Conservation (phyloP, 1,140 invertebrate genomes). For the Procambarus clarkii region DNA sequence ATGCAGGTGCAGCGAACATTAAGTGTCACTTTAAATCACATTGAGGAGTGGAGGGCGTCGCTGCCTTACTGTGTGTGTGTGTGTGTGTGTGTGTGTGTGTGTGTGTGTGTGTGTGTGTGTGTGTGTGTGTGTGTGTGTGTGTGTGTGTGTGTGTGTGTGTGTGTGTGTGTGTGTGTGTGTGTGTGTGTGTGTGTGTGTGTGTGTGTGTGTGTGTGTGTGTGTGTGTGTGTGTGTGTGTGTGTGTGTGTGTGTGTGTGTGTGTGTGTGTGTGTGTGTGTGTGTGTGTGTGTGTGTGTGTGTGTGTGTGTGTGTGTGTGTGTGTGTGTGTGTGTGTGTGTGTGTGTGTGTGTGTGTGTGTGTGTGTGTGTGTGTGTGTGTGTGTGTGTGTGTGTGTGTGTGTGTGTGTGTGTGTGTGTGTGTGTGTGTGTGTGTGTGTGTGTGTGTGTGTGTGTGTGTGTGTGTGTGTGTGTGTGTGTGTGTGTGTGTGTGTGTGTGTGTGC, state of each 20-base stretch:
- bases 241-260: constrained; percentile 20
- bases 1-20: too few species aligned
- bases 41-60: too few species aligned
- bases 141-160: neutral
- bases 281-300: constrained; percentile 16
- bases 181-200: too few species aligned
- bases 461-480: too few species aligned
- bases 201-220: neutral
- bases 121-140: constrained; percentile 20
- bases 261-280: constrained; percentile 20
- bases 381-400: too few species aligned
- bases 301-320: constrained; percentile 17
- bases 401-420: too few species aligned
- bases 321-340: constrained; percentile 17
- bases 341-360: constrained; percentile 17
- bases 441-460: too few species aligned
- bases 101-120: constrained; percentile 14
- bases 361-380: neutral
- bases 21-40: too few species aligned
- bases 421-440: too few species aligned
- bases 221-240: constrained; percentile 15
- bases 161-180: neutral
- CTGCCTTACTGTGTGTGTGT: neutral
- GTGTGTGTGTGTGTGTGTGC: too few species aligned
- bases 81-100: constrained; percentile 20